Evolutionary conservation across 2,797 vertebrate species (phyloP).

Genomic region (Hydrocynus forskahlii): DNA sequence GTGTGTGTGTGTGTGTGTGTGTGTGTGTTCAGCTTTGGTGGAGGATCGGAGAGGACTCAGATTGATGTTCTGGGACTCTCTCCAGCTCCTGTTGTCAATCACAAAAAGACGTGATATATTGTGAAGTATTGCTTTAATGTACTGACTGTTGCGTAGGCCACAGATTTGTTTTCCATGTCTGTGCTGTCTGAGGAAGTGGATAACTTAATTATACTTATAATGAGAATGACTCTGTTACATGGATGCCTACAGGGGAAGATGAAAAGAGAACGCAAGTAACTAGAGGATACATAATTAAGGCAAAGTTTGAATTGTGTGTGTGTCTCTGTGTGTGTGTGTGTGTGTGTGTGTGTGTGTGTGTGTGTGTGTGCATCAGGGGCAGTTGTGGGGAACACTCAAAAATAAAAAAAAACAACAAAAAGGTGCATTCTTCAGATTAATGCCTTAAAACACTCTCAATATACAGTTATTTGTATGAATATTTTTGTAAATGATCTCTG

Average conservation of each 20-base stretch:
- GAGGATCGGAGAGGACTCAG: not conserved
- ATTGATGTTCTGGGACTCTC: not conserved
- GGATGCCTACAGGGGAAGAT: not conserved
- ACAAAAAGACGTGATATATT: not conserved
- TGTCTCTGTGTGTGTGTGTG: too few relatives aligned
- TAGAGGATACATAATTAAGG: not conserved
- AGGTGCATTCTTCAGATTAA: too few relatives aligned
- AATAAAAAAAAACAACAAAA: too few relatives aligned
- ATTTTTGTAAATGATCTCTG: too few relatives aligned
- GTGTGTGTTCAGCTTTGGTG: not conserved
- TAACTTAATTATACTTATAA: not conserved
- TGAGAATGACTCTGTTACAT: not conserved
- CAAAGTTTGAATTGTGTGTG: not conserved
- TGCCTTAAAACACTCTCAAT: too few relatives aligned
- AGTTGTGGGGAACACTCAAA: too few relatives aligned
- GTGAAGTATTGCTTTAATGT: not conserved
- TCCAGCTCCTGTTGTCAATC: not conserved
- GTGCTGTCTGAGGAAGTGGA: not conserved
- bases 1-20: conserved; percentile 16
- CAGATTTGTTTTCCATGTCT: not conserved
- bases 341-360: not conserved
- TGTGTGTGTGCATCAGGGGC: not conserved
- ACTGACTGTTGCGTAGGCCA: not conserved
- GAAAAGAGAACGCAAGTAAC: not conserved
- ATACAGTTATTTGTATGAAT: too few relatives aligned